Evolutionary conservation across 2,888 invertebrate genomes (phyloP).

Genomic region (Octonoba sinensis): DNA sequence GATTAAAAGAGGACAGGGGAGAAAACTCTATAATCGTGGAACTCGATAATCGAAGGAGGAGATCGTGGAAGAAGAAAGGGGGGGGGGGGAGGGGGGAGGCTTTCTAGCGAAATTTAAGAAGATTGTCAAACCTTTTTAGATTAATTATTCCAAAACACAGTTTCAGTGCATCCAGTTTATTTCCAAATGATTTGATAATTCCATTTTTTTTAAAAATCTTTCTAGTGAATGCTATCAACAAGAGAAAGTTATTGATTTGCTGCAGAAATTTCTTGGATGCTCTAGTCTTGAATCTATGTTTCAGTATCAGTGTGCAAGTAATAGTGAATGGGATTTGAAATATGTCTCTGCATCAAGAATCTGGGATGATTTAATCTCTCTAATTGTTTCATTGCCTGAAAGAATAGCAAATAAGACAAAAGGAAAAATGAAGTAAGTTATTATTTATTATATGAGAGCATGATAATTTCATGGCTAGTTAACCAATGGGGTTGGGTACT

Average conservation of each 20-base stretch:
- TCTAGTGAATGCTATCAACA: conserved; percentile 38
- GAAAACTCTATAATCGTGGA: too few relatives aligned
- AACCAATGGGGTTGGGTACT: too few relatives aligned
- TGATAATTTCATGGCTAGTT: too few relatives aligned
- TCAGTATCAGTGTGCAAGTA: conserved; percentile 22
- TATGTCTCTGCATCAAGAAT: conserved; percentile 14
- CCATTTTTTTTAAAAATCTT: conserved; percentile 4
- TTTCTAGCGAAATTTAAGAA: too few relatives aligned
- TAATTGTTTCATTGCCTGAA: conserved; percentile 50
- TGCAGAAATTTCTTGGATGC: conserved; percentile 27
- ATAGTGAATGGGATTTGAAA: conserved; percentile 14
- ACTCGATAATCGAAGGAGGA: too few relatives aligned
- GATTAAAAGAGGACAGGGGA: too few relatives aligned
- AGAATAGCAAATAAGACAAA: conserved; percentile 47
- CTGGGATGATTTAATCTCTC: conserved; percentile 42
- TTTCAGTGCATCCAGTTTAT: neutral
- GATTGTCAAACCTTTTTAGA: too few relatives aligned
- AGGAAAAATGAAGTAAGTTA: conserved; percentile 41
- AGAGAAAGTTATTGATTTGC: conserved; percentile 30
- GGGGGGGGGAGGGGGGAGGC: too few relatives aligned
- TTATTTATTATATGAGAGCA: neutral
- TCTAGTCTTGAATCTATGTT: conserved; percentile 10
- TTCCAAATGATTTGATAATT: neutral
- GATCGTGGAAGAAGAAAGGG: too few relatives aligned
- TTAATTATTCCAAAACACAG: neutral